Base-by-base conservation (phyloP, 2,113 vertebrate genomes). In the Promerops cafer region DNA sequence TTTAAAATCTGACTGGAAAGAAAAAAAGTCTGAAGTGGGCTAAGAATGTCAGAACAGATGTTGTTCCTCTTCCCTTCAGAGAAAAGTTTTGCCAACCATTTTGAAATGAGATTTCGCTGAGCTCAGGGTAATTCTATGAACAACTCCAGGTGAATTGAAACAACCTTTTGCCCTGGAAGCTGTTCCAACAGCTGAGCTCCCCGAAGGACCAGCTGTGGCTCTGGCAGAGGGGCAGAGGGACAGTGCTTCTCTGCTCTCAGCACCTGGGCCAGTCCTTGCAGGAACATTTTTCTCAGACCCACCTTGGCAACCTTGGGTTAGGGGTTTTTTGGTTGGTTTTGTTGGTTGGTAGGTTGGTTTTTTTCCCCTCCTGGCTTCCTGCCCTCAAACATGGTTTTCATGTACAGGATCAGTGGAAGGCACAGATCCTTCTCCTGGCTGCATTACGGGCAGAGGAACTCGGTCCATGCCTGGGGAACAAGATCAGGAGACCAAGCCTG, bases 381-480 rank as follows among this genome's bases (percentile, higher is more conserved):
- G 47, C 35, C 42, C 52, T 69, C 45, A 24, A 57, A 74, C 11
- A 11, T 9, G 11, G 16, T 37, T 78, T 44, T 71, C 6, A 0
- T 20, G 9, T 14, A 30, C 27, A 81, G 69, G 50, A 74, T 56
- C 17, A 54, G 24, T 23, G 8, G 6, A 68, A 60, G 31, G 76
- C 27, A 27, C 33, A 33, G 10, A 53, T 54, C 57, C 10, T 7
- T 30, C 33, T 83, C 39, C 61, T 31, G 28, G 9, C 1, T 35
- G 53, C 10, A 2, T 28, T 57, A 8, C 2, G 6, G 47, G 26
- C 37, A 53, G 50, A 69, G 54, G 37, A 47, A 6, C 11, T 30
- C 0, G 0, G 42, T 5, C 39, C 15, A 2, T 4, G 8, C 8
- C 37, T 20, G 28, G 20, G 44, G 44, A 59, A 33, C 5, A 9